Base-by-base conservation (phyloP, 2,888 invertebrate genomes). In the Trypoxylon attenuatum region DNA sequence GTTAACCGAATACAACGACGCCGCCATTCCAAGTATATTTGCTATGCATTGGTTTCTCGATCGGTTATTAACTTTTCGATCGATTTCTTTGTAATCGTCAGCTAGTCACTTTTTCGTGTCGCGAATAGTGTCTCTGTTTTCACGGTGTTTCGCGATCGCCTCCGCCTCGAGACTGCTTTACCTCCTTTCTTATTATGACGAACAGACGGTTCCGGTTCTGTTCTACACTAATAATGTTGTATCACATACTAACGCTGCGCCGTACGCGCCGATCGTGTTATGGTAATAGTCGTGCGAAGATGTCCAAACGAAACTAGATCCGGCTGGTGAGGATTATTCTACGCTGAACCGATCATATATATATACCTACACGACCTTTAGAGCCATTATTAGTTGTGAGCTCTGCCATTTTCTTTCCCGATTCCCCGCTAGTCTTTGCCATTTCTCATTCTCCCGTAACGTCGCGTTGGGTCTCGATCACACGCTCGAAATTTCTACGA, bases 31-130 rank as follows among this genome's bases (percentile, higher is more conserved):
- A 42, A 43, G 45, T 42, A 38, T 51, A 45, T 22, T 49, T 49
- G 52, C 38, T 50, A 53, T 58, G 46, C 57, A 38, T 74, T 70
- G 47, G 52, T 71, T 63, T 71, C 54, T 42, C 4, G 27, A n/a
- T 13, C 33, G 59, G 60, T 43, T 46, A 50, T 53, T 53, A 57
- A 41, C 29, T n/a, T n/a, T n/a, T n/a, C n/a, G n/a, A n/a, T n/a
- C n/a, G n/a, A 15, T 49, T 62, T 41, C 52, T 13, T 56, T 46
- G 16, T n/a, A 29, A 50, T 57, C 29, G 39, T 22, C 19, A 1
- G n/a, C 18, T 3, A 10, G 4, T 16, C 23, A 10, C 0, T 22
- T 10, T 16, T 33, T 19, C 19, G 15, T 27, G 4, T 18, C 16
- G n/a, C 16, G 1, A 18, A 15, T 23, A 18, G 27, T 25, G 33